These are phyloP conservation scores for Oncorhynchus kisutch DNA, from an alignment of 2,113 vertebrate species.

Conservation along the genomic window DNA sequence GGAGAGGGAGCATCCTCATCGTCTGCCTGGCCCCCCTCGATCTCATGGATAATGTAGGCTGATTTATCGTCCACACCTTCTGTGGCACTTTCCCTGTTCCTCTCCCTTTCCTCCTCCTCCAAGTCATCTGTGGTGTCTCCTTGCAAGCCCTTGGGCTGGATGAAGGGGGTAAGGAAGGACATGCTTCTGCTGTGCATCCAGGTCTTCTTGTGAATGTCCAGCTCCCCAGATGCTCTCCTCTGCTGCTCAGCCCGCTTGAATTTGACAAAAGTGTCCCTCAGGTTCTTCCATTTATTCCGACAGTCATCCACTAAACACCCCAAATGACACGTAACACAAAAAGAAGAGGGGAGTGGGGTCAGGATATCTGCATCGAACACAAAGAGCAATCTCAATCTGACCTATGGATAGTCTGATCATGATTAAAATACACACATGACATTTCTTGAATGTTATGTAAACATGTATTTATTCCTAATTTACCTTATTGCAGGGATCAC, in stretches of 20 bases:
- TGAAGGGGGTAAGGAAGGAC: slow-evolving; percentile 41
- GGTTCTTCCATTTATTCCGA: slow-evolving; percentile 37
- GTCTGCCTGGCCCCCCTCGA: slow-evolving; percentile 27
- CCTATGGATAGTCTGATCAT: no score
- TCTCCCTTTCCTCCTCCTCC: slow-evolving; percentile 12
- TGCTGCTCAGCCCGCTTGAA: slow-evolving; percentile 39
- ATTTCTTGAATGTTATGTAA: no score
- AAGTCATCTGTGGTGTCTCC: slow-evolving; percentile 32
- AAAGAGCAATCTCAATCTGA: no score
- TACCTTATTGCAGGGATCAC: no score
- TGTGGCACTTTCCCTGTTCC: neutral
- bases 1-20: slow-evolving; percentile 19
- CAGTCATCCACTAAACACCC: slow-evolving; percentile 36
- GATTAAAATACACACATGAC: no score
- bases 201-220: slow-evolving; percentile 21
- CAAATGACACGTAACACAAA: neutral
- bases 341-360: neutral
- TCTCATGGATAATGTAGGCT: slow-evolving; percentile 23
- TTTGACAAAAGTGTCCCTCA: slow-evolving; percentile 46
- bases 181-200: slow-evolving; percentile 44
- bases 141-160: slow-evolving; percentile 29
- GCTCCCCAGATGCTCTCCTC: slow-evolving; percentile 21
- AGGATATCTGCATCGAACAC: no score
- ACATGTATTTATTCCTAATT: no score
- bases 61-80: slow-evolving; percentile 17